Conservation (phyloP, 2,113 vertebrate genomes). For the Procavia capensis region DNA sequence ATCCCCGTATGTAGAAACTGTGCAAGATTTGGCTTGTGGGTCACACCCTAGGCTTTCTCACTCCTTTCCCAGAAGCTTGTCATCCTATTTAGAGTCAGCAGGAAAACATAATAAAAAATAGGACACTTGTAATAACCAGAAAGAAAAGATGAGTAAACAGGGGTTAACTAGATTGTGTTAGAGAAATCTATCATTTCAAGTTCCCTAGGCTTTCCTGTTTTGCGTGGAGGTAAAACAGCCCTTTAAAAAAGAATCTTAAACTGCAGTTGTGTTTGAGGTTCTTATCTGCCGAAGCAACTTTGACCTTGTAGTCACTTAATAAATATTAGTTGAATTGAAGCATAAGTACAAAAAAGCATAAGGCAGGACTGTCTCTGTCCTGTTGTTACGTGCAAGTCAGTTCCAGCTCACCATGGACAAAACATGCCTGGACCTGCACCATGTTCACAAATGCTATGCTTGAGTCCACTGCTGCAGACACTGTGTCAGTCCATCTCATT, state of each 20-base stretch:
- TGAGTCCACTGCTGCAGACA: too few relatives aligned
- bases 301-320: neutral
- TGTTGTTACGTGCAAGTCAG: too few relatives aligned
- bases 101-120: neutral
- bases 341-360: neutral
- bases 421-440: too few relatives aligned
- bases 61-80: slow-evolving; percentile 17
- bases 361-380: neutral
- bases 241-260: neutral
- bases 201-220: neutral
- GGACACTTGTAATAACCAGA: neutral
- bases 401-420: too few relatives aligned
- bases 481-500: too few relatives aligned
- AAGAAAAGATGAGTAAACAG: neutral
- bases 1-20: neutral
- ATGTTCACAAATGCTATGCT: too few relatives aligned
- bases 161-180: neutral
- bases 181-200: neutral
- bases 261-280: neutral
- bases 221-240: neutral
- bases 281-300: neutral
- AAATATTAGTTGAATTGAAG: slow-evolving; percentile 35
- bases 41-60: neutral
- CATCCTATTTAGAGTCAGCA: neutral
- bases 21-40: neutral